phyloP scores from a whole-genome alignment of 2,113 vertebrate species.

The Gopherus evgoodei region DNA sequence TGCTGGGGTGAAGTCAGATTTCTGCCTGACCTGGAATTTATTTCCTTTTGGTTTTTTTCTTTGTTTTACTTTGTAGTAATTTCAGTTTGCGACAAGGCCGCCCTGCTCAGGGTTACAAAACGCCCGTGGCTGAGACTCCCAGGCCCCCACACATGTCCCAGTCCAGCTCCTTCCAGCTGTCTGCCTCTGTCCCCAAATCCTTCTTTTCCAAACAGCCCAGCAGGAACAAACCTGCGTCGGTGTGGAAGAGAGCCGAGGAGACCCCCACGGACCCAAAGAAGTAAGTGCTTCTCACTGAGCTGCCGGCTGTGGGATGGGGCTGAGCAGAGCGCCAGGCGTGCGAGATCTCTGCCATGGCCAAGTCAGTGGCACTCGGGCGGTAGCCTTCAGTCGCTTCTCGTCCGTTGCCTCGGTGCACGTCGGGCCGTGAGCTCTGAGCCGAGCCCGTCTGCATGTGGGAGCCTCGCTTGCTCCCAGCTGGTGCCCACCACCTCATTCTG shows the following conservation, averaged over 20 bases:
- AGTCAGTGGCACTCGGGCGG: background rate
- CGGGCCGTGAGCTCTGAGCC: background rate
- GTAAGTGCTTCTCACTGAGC: constrained; percentile 51
- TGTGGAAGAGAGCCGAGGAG: constrained; percentile 81
- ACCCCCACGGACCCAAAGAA: constrained; percentile 71
- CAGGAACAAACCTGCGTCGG: constrained; percentile 64
- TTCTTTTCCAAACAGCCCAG: constrained; percentile 83
- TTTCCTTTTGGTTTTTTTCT: too few species aligned
- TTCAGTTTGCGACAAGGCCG: constrained; percentile 29
- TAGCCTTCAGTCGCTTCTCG: background rate
- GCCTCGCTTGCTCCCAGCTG: background rate
- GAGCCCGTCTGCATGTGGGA: background rate
- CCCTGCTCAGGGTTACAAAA: constrained; percentile 86
- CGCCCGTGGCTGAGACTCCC: constrained; percentile 76
- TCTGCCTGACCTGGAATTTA: background rate
- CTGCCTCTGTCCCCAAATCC: constrained; percentile 89
- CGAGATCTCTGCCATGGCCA: background rate
- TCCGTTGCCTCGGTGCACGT: too few species aligned
- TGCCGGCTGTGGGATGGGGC: background rate
- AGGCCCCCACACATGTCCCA: constrained; percentile 76
- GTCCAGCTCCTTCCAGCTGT: constrained; percentile 81
- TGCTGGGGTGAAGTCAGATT: too few species aligned
- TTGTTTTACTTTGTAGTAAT: background rate
- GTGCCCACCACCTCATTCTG: too few species aligned
- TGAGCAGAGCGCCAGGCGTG: background rate